These are phyloP conservation scores for Toxostoma redivivum DNA, from an alignment of 2,113 vertebrate genomes.

Conservation along the genomic window DNA sequence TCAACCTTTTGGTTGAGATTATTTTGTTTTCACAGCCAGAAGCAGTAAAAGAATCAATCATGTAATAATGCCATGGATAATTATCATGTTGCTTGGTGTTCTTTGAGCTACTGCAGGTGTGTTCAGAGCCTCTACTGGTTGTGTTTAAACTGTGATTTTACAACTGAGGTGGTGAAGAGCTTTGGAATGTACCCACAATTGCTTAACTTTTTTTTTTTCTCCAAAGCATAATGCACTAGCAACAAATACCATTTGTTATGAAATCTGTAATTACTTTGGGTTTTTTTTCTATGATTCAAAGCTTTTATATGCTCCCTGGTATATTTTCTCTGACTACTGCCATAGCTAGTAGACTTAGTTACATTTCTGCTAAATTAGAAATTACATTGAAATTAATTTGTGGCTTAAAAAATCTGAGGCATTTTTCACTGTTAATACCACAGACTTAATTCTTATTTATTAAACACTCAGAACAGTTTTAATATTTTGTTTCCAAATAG, in stretches of 20 bases:
- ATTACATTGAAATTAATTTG: neutral
- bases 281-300: neutral
- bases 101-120: constrained; percentile 60
- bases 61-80: constrained; percentile 44
- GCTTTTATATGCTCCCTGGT: neutral
- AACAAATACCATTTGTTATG: neutral
- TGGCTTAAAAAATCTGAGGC: neutral
- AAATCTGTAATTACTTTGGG: neutral
- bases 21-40: constrained; percentile 59
- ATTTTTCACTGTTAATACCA: neutral
- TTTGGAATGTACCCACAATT: constrained; percentile 33
- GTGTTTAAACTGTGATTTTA: constrained; percentile 35
- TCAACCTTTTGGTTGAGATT: constrained; percentile 25
- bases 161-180: constrained; percentile 8
- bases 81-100: constrained; percentile 51
- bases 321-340: neutral
- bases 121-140: neutral
- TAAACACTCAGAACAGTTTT: neutral
- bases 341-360: neutral
- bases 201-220: neutral
- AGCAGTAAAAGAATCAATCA: constrained; percentile 69
- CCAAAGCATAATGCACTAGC: neutral
- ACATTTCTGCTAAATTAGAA: neutral
- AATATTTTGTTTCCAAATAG: neutral
- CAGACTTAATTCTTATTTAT: neutral